Conservation (phyloP, 2,113 vertebrate species). For the Scomber japonicus region DNA sequence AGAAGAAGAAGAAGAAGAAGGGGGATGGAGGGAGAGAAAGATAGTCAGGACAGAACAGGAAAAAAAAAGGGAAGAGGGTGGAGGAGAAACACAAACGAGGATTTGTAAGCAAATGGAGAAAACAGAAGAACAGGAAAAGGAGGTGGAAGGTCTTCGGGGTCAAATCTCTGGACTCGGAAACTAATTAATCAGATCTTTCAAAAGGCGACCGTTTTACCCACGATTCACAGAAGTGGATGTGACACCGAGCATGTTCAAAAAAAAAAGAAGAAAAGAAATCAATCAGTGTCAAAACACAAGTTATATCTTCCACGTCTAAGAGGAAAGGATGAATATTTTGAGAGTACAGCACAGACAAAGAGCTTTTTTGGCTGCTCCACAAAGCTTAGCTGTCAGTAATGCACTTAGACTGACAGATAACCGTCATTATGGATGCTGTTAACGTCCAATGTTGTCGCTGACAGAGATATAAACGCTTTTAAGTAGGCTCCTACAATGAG, state of each 20-base stretch:
- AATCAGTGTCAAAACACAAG: conserved; percentile 19
- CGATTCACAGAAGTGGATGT: not conserved
- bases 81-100: conserved; percentile 25
- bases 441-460: conserved; percentile 39
- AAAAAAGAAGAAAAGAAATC: not conserved
- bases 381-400: conserved; percentile 48
- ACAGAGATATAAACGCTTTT: conserved; percentile 37
- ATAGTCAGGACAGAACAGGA: conserved; percentile 17
- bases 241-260: not conserved
- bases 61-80: conserved; percentile 1
- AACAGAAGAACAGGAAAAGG: too few relatives aligned
- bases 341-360: conserved; percentile 26
- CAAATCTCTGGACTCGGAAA: not conserved
- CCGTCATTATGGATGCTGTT: conserved; percentile 30
- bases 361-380: conserved; percentile 33
- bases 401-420: conserved; percentile 59
- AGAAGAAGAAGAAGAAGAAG: not conserved
- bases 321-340: not conserved
- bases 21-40: not conserved
- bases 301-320: not conserved
- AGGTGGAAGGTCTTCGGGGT: conserved; percentile 1
- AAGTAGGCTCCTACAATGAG: not conserved
- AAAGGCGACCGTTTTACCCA: too few relatives aligned
- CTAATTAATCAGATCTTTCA: not conserved
- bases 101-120: not conserved